Evolutionary conservation across 2,113 vertebrate species (phyloP).

Genomic region (Dipodomys stephensi): DNA sequence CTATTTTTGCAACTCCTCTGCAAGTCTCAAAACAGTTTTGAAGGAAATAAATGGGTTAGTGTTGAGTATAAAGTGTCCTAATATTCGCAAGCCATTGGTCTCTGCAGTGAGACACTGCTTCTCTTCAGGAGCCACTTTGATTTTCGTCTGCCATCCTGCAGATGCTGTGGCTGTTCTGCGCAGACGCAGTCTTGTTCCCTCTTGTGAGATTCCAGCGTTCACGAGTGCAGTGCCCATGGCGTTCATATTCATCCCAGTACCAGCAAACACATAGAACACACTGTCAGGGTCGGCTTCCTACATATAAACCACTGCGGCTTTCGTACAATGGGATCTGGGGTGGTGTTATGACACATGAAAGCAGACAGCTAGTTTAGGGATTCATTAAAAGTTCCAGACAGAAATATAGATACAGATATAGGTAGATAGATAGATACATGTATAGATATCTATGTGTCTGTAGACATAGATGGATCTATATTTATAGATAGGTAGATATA

Average conservation of each 20-base stretch:
- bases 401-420: background rate
- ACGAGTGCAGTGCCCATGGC: background rate
- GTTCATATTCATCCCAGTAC: accelerated
- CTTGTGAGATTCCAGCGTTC: background rate
- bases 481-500: too few relatives aligned
- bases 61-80: background rate
- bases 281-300: background rate
- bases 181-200: background rate
- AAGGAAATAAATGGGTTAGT: background rate
- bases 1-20: background rate
- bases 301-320: background rate
- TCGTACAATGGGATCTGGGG: background rate
- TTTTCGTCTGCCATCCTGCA: background rate
- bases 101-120: background rate
- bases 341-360: background rate
- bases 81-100: background rate
- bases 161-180: too few relatives aligned
- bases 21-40: background rate
- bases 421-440: too few relatives aligned
- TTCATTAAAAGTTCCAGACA: conserved; percentile 29
- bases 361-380: background rate
- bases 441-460: too few relatives aligned
- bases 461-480: too few relatives aligned
- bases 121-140: background rate
- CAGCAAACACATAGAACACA: background rate